Evolutionary conservation across 2,797 vertebrate genomes (phyloP).

Genomic region (Esox lucius): DNA sequence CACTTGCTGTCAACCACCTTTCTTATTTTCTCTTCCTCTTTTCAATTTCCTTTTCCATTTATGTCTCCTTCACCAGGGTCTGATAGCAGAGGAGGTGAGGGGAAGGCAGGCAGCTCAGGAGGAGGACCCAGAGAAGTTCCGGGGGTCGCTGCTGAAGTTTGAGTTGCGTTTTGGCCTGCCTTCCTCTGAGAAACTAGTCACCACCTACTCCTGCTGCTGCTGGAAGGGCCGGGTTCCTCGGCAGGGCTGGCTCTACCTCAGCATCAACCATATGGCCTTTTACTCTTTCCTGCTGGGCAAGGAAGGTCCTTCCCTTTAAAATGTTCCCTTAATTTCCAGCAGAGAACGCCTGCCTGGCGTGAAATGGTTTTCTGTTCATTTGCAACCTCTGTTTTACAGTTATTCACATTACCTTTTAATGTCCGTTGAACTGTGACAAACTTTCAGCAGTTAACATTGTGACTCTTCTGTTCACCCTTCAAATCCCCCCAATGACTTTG

Average conservation of each 20-base stretch:
- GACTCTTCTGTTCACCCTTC: neutral
- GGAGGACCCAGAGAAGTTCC: slow-evolving; percentile 90
- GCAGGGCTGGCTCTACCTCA: slow-evolving; percentile 96
- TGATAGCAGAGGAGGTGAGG: slow-evolving; percentile 91
- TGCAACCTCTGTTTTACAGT: no score
- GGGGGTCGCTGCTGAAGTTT: slow-evolving; percentile 89
- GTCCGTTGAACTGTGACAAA: neutral
- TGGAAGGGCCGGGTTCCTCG: slow-evolving; percentile 96
- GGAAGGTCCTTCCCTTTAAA: slow-evolving; percentile 79
- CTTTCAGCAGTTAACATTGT: neutral
- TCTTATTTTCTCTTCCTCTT: no score
- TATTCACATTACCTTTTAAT: no score
- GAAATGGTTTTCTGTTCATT: neutral
- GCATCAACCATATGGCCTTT: slow-evolving; percentile 95
- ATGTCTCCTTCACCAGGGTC: slow-evolving; percentile 74
- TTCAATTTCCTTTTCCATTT: neutral
- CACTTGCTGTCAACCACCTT: no score
- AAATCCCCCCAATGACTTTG: neutral
- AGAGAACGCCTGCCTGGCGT: neutral
- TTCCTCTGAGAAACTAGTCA: slow-evolving; percentile 87
- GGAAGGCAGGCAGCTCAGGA: slow-evolving; percentile 88
- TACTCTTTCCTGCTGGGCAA: slow-evolving; percentile 97
- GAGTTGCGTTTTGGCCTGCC: slow-evolving; percentile 91
- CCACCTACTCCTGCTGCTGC: slow-evolving; percentile 93
- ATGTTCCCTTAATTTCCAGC: neutral